Conservation (phyloP, 1,140 invertebrate genomes). For the Samia ricini region DNA sequence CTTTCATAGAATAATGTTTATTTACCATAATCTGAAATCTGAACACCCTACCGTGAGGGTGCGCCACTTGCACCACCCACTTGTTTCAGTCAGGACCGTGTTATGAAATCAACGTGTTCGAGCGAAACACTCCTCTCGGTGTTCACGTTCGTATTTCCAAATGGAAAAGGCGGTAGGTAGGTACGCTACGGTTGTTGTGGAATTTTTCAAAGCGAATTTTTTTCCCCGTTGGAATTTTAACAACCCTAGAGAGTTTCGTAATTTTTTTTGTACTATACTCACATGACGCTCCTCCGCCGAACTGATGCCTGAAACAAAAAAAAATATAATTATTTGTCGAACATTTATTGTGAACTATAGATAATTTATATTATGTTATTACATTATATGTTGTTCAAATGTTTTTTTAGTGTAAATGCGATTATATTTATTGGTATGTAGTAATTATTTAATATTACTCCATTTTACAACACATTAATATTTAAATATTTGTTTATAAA, state of each 20-base stretch:
- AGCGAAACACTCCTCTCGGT: conserved; percentile 63
- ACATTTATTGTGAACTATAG: neutral
- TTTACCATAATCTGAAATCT: neutral
- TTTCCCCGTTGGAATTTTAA: conserved; percentile 58
- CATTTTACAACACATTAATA: too few relatives aligned
- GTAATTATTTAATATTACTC: too few relatives aligned
- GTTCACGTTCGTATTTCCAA: conserved; percentile 56
- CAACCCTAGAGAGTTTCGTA: conserved; percentile 48
- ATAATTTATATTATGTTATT: neutral
- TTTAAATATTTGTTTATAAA: too few relatives aligned
- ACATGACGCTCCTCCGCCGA: conserved; percentile 84
- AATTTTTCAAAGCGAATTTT: conserved; percentile 67
- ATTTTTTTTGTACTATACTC: conserved; percentile 73
- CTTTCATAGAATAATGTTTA: neutral
- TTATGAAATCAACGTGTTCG: conserved; percentile 76
- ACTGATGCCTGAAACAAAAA: conserved; percentile 81
- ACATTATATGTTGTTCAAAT: too few relatives aligned
- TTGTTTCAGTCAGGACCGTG: conserved; percentile 64
- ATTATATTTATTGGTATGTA: too few relatives aligned
- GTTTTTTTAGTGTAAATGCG: too few relatives aligned
- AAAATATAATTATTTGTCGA: conserved; percentile 10
- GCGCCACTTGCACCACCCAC: conserved; percentile 68
- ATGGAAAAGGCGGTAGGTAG: conserved; percentile 60
- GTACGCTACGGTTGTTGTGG: conserved; percentile 50
- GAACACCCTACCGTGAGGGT: conserved; percentile 37